A percentile compares a stretch with the other conserved stretches of the same genome.
Evolutionary conservation across 2,888 invertebrate species (phyloP).

Genomic region (Platerodrilus igneus): DNA sequence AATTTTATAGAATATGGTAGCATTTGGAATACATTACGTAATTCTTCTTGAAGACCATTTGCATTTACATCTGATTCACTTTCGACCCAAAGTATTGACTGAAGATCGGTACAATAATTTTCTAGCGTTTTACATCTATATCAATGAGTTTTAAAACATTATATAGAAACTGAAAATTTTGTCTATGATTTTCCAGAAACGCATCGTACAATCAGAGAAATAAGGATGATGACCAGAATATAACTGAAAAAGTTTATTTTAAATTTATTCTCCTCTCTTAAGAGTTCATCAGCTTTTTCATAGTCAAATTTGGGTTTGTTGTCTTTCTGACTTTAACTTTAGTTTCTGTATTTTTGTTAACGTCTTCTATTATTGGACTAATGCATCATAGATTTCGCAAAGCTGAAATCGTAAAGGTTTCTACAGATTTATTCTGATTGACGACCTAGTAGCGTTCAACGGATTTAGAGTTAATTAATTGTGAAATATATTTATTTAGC

Average conservation of each 20-base stretch:
- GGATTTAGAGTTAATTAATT: conserved; percentile 10
- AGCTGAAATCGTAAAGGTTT: conserved; percentile 12
- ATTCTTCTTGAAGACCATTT: conserved; percentile 15
- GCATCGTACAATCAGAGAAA: conserved; percentile 15
- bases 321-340: conserved; percentile 18
- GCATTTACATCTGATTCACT: conserved; percentile 17
- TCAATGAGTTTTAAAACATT: conserved; percentile 11
- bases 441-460: background rate
- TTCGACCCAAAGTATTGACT: conserved; percentile 16
- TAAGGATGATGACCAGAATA: conserved; percentile 13
- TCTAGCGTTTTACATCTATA: conserved; percentile 15
- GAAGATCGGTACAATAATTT: conserved; percentile 17
- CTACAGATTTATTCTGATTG: conserved; percentile 7
- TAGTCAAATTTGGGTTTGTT: conserved; percentile 7
- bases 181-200: conserved; percentile 13
- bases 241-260: conserved; percentile 16
- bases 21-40: conserved; percentile 14
- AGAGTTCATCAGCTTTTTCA: conserved; percentile 18
- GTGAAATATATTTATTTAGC: too few species aligned
- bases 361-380: conserved; percentile 1
- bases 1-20: conserved; percentile 16
- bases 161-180: conserved; percentile 14
- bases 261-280: conserved; percentile 18
- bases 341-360: conserved; percentile 12
- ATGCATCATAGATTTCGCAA: conserved; percentile 14